Evolutionary conservation across 37 sponge, comb jelly and placozoan species (phyloP), one percentile per base, ranked within the genome.

Genomic region (Halisarca cf. caerulea): DNA sequence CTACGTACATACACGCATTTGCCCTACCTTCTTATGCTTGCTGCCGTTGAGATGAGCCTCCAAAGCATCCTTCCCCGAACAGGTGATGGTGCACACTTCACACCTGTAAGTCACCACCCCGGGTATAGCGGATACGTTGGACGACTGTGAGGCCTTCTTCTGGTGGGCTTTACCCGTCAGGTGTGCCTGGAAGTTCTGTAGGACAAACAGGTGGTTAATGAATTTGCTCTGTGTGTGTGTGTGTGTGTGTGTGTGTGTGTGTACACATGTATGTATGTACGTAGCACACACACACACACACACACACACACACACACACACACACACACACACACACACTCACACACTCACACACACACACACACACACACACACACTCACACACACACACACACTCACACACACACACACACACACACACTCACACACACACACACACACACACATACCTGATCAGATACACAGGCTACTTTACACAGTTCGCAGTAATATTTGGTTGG

Each of bases 141-240:
- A 83, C 47, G 80, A 61, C 35, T 78, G 64, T 14, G 86, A 77
- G 25, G 66, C 57, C 69, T 92, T 94, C 86, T 90, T 94, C 88
- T 94, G 91, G 80, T 97, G 98, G 24, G 57, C 72, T 66, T 94
- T 92, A 18, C 98, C 98, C 58, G 86, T 93, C 85, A 94, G 25
- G 59, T 97, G 98, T 24, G 95, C 87, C 81, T 94, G 90, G 86
- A 90, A 92, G 7, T 95, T 92, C 92, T 95, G 44, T 17, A 70
- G 62, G 40, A 34, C 18, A 39, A 23, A 33, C 24, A 20, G 58
- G 64, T 58, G 64, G 24, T 28, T n/a, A 24, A 40, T 23, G 20
- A 37, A 4, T 11, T 58, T 33, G 17, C 3, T 59, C 37, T 35
- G 14, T 81, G 82, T 6, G 14, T 59, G 40, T 58, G 64, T 81